Evolutionary conservation across 2,888 invertebrate species (phyloP).

Genomic region (Calephelis perditalis): DNA sequence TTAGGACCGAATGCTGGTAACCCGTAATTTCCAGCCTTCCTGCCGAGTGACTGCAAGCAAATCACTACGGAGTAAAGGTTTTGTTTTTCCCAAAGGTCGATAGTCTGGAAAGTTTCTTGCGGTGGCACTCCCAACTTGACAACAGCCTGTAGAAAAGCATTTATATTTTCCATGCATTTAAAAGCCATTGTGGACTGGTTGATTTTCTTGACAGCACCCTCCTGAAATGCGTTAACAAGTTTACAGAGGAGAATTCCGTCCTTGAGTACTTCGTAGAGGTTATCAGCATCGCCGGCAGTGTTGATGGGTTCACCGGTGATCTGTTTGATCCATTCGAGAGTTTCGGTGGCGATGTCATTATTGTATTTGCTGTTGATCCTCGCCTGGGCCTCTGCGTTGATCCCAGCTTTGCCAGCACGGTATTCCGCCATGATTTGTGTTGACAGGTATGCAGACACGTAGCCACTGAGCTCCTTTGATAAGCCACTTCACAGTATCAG

Average conservation of each 20-base stretch:
- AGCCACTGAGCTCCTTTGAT: conserved; percentile 67
- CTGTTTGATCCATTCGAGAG: conserved; percentile 93
- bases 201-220: conserved; percentile 94
- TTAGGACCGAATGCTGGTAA: conserved; percentile 96
- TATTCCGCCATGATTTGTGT: conserved; percentile 68
- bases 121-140: conserved; percentile 93
- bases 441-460: conserved; percentile 58
- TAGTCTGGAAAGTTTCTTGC: conserved; percentile 98
- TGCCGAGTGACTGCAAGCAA: conserved; percentile 94
- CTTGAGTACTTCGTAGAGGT: conserved; percentile 92
- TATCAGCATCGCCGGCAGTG: conserved; percentile 92
- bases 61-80: conserved; percentile 98
- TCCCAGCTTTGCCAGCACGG: conserved; percentile 70
- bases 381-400: conserved; percentile 71
- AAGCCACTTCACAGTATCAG: conserved; percentile 57
- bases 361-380: conserved; percentile 97
- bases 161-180: conserved; percentile 99
- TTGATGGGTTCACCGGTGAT: conserved; percentile 90
- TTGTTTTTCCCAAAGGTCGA: conserved; percentile 97
- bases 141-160: conserved; percentile 91
- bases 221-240: conserved; percentile 90
- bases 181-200: conserved; percentile 95
- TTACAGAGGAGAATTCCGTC: conserved; percentile 95
- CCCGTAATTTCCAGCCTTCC: conserved; percentile 92
- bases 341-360: conserved; percentile 93